Base-by-base conservation (phyloP, 2,797 vertebrate species). In the Pseudochirops corinnae region DNA sequence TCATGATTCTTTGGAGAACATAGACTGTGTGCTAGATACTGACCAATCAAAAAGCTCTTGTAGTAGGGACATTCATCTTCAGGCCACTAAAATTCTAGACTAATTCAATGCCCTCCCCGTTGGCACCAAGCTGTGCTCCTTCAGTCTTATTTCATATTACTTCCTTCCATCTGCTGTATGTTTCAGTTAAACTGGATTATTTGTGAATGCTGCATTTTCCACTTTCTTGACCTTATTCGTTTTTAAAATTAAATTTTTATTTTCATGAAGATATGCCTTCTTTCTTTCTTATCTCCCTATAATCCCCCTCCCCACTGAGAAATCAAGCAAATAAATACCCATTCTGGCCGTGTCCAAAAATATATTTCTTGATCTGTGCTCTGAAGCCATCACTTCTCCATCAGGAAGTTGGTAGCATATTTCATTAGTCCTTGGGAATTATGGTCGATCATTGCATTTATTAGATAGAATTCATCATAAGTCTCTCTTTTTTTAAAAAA, bases 161-260 rank as follows among this genome's bases (percentile, higher is more conserved):
- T 94, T 67, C 56, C 46, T 90, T 26, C 28, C 31, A 62, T 3
- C 50, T 60, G 56, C 50, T 91, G 93, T 52, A 90, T 29, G 21
- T 52, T 26, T 95, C 50, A 91, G 92, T 28, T 50, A 90, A 92
- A 91, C 21, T 82, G 74, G n/a, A 82, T 46, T 46, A 24, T 92
- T 91, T 24, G 82, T 39, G 67, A 24, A 74, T 39, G n/a, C 16
- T 82, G 7, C 0, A 46, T 82, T 7, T 46, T 82, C 74, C 3
- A 26, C 18, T 82, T 82, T 24, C 21, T 82, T 82, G 3, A 39
- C 39, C 24, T 82, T 46, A 82, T 26, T 82, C 18, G 24, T 82
- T 46, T 82, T 82, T 39, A 24, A 46, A 82, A 82, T 82, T 82
- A 46, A 46, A 46, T 46, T 82, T 24, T 46, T 46, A 82, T 82